Base-by-base conservation (phyloP, 1,140 invertebrate genomes). In the Globodera ellingtonae region DNA sequence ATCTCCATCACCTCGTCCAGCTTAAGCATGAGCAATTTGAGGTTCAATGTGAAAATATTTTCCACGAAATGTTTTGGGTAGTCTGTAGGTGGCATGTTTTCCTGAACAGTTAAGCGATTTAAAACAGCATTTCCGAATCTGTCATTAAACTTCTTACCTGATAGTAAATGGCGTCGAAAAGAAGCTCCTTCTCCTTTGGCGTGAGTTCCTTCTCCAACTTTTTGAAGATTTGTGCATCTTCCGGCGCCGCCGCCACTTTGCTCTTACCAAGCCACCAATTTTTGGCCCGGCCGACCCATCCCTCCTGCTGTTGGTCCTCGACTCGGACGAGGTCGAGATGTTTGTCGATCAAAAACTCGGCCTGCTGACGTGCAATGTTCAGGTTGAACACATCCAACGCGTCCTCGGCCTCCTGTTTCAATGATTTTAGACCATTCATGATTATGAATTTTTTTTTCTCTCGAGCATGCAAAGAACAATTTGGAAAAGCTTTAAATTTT, bases 121-220 rank as follows among this genome's bases (percentile, higher is more conserved):
- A 35, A 35, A 2, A 35, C 1, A 35, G 35, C 3, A 2, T 35
- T 35, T 35, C 35, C 1, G 1, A 35, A 35, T 35, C 35, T 2
- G 3, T 35, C 1, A 35, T 35, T 35, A 35, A 35, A n/a, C n/a
- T n/a, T n/a, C n/a, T 90, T 90, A 98, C 96, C 86, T 95, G 93
- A 90, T 99, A 99, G 86, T 95, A 96, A 86, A 99, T 98, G 0
- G 97, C 97, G 78, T 93, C 92, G 89, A 94, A 98, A 15, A 99
- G 90, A 87, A 97, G 97, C 72, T 92, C 92, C 88, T 98, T 98
- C 89, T 99, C 97, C 78, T 95, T 94, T 0, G 92, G 86, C 6
- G 94, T 96, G 93, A n/a, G 96, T 13, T 94, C 94, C 56, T 86
- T 71, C 72, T 90, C 74, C 46, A 82, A 70, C 52, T 86, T 75